phyloP scores from a whole-genome alignment of 2,888 invertebrate genomes.

The Patella caerulea region DNA sequence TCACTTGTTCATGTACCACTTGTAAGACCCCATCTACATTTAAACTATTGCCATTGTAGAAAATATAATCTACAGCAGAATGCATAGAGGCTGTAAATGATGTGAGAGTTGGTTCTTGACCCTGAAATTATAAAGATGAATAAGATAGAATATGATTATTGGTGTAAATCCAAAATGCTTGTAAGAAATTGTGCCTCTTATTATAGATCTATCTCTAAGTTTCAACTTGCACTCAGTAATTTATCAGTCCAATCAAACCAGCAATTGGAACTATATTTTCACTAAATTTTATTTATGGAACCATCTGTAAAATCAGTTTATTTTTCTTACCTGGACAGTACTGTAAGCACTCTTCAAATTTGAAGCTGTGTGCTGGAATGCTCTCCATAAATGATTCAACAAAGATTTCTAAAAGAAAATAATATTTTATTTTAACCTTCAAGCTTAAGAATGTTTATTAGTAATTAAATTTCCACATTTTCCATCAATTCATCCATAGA shows the following conservation, averaged over 20 bases:
- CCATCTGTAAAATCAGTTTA: no score
- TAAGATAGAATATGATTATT: no score
- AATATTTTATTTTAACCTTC: not conserved
- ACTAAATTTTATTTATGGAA: no score
- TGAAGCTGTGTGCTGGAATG: conserved; percentile 68
- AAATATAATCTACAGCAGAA: conserved; percentile 64
- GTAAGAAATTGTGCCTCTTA: no score
- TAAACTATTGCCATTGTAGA: conserved; percentile 59
- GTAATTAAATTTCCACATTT: not conserved
- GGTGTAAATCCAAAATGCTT: no score
- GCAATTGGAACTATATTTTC: not conserved
- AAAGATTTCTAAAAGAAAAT: conserved; percentile 56
- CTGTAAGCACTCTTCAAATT: conserved; percentile 64
- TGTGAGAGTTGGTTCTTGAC: conserved; percentile 61
- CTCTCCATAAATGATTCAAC: conserved; percentile 64
- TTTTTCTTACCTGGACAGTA: conserved; percentile 48
- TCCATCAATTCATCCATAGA: no score
- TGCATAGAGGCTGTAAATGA: conserved; percentile 51
- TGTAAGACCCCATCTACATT: conserved; percentile 58
- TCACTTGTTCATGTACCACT: conserved; percentile 43
- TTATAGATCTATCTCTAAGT: no score
- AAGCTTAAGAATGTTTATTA: no score
- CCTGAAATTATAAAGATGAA: conserved; percentile 43
- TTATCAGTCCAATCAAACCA: no score
- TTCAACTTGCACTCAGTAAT: no score